These are phyloP conservation scores for Myiothlypis coronata DNA, from an alignment of 2,797 vertebrate genomes.

Conservation along the genomic window DNA sequence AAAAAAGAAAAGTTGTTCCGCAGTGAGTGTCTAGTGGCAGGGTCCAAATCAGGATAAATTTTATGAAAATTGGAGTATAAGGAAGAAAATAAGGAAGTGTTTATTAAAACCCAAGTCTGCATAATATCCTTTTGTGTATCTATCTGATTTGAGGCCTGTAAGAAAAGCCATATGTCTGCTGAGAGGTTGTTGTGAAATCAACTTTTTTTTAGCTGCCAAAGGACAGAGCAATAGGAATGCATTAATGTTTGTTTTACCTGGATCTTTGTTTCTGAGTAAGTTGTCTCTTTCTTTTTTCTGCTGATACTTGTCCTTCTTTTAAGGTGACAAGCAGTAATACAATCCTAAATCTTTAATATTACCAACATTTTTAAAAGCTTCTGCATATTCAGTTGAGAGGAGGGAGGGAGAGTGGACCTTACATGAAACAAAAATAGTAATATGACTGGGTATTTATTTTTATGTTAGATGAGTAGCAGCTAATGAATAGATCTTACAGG, in stretches of 20 bases:
- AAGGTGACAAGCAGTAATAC: not conserved
- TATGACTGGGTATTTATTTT: not conserved
- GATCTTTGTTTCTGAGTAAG: not conserved
- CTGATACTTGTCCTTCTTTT: not conserved
- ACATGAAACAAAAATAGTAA: not conserved
- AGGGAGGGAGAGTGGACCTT: not conserved
- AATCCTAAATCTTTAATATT: not conserved
- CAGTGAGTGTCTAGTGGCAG: not conserved
- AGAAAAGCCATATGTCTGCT: not conserved
- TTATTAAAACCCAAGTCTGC: not conserved
- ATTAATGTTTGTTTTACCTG: not conserved
- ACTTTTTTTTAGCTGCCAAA: not conserved
- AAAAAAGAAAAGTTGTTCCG: not conserved
- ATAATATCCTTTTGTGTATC: not conserved
- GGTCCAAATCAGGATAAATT: not conserved
- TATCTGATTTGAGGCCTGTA: not conserved
- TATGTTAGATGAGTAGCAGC: not conserved
- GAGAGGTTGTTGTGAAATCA: not conserved
- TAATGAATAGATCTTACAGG: not conserved
- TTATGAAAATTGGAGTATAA: not conserved
- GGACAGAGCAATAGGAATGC: not conserved
- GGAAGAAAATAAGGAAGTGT: not conserved
- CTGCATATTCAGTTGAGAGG: not conserved
- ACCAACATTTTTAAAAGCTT: not conserved
- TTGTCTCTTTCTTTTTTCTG: not conserved